These are phyloP conservation scores for Ochropacha duplaris DNA, from an alignment of 2,888 invertebrate genomes.

Conservation along the genomic window DNA sequence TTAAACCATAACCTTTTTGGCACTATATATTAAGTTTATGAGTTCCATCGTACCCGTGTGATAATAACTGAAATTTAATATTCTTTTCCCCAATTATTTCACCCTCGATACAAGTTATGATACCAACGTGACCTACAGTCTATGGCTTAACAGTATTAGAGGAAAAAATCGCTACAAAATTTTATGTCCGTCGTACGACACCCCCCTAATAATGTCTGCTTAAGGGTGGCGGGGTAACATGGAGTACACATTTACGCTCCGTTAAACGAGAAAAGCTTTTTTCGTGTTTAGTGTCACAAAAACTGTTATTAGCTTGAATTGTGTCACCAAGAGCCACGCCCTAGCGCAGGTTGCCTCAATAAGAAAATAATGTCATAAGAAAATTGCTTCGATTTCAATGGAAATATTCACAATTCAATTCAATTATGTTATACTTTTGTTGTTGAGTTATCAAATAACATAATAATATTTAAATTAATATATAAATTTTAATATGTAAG, in stretches of 20 bases:
- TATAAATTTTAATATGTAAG: too few relatives aligned
- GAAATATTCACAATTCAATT: too few relatives aligned
- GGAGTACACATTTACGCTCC: slow-evolving; percentile 82
- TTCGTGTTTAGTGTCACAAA: slow-evolving; percentile 83
- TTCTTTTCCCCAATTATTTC: slow-evolving; percentile 47
- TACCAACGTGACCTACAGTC: slow-evolving; percentile 69
- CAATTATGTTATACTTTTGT: too few relatives aligned
- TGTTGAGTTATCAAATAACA: too few relatives aligned
- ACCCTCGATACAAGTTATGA: slow-evolving; percentile 54
- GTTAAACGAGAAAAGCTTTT: slow-evolving; percentile 82
- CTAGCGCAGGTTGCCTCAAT: slow-evolving; percentile 32
- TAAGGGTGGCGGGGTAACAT: slow-evolving; percentile 77
- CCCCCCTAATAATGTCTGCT: slow-evolving; percentile 82
- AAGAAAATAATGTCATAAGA: slow-evolving; percentile 5
- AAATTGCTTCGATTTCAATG: not conserved
- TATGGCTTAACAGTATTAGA: slow-evolving; percentile 66
- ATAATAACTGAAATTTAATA: slow-evolving; percentile 18
- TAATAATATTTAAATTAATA: too few relatives aligned
- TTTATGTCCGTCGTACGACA: slow-evolving; percentile 72
- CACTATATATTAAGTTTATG: not conserved
- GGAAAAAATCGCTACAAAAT: slow-evolving; percentile 80
- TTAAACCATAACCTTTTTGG: not conserved
- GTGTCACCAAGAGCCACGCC: slow-evolving; percentile 56
- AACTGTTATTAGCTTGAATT: slow-evolving; percentile 82
- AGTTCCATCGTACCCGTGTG: slow-evolving; percentile 10